Base-by-base conservation (phyloP, 2,888 invertebrate genomes). In the Pyrgus malvae region DNA sequence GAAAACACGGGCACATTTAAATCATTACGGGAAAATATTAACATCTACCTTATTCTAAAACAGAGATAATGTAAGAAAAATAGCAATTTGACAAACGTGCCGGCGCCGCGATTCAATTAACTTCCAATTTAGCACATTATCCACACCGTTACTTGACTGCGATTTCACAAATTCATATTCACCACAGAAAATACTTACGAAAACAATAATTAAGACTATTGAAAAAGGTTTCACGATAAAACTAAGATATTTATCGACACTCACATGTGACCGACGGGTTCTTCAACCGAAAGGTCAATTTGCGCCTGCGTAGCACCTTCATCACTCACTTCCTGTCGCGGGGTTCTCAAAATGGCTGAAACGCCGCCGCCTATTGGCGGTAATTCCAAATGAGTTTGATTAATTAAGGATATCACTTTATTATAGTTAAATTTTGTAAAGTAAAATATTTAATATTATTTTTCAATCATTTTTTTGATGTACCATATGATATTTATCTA, bases 191-290 rank as follows among this genome's bases (percentile, higher is more conserved):
- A 86, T 90, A 90, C 90, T 91, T 87, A 90, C 90, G 68, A 88
- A 88, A 89, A 80, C 75, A 75, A 74, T 79, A 77, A 78, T 72
- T 73, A 78, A 67, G 75, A 82, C 75, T 80, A 82, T 80, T 79
- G 74, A 76, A 74, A 80, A 76, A 68, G 80, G 78, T 80, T 80
- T 81, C 83, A 81, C 88, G 74, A 74, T 86, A 89, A 91, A 90
- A 91, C 76, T 82, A 82, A 80, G 82, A 88, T 90, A 90, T 90
- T 90, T 89, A 90, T 90, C 90, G 89, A 91, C 94, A 95, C 95
- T 95, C 95, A 95, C 95, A 95, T 95, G 95, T 95, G 95, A 94
- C 94, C 94, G 95, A 95, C 94, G 95, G 95, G 94, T 93, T 94
- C 94, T 94, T 93, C 93, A 93, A 94, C 94, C 94, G 94, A 94